Evolutionary conservation across 1,140 invertebrate species (phyloP).

Genomic region (Ceratosolen solmsi): DNA sequence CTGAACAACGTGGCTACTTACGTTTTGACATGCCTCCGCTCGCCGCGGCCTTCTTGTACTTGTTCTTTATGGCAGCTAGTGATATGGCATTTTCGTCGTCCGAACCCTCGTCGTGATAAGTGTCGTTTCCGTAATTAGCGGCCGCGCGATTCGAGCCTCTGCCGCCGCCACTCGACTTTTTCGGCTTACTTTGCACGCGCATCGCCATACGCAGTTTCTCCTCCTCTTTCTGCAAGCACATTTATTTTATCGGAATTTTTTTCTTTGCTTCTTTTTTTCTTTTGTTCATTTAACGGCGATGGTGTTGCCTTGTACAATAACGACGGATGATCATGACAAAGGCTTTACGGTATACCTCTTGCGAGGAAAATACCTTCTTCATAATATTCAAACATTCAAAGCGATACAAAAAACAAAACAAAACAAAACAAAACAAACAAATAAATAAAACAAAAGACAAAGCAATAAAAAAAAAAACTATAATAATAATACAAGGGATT

Average conservation of each 20-base stretch:
- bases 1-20: conserved; percentile 57
- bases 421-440: too few species aligned
- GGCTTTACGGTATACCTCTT: too few species aligned
- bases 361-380: too few species aligned
- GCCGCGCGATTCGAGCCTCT: conserved; percentile 77
- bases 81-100: conserved; percentile 94
- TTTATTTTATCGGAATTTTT: background rate
- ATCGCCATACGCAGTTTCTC: conserved; percentile 91
- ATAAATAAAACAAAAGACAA: too few species aligned
- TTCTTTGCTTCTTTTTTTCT: too few species aligned
- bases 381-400: too few species aligned
- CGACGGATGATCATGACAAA: too few species aligned
- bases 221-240: conserved; percentile 87
- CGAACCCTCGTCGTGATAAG: conserved; percentile 85
- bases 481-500: too few species aligned
- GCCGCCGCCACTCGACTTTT: conserved; percentile 77
- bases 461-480: too few species aligned
- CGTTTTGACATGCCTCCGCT: conserved; percentile 70
- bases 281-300: too few species aligned
- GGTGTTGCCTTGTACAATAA: too few species aligned
- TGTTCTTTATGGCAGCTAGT: conserved; percentile 94
- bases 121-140: conserved; percentile 71
- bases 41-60: conserved; percentile 81
- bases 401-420: too few species aligned
- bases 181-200: conserved; percentile 80